Evolutionary conservation across 35 echinoderm and acorn worm species (phyloP), one percentile per base, ranked within the genome.

Genomic region (Diadema setosum): DNA sequence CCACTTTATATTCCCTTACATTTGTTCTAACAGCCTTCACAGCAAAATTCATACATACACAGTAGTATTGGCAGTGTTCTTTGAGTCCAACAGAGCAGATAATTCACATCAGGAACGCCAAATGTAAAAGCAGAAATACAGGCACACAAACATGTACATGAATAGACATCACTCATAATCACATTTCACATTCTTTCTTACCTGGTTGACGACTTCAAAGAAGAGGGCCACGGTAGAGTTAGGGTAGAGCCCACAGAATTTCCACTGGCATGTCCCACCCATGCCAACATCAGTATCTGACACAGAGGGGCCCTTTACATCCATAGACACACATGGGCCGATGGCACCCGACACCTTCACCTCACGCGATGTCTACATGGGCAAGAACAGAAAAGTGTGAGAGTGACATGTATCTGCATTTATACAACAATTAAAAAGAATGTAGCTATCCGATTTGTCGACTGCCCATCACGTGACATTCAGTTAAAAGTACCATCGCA

Each of bases 131-230:
- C n/a, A n/a, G n/a, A n/a, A 46, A 45, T 20, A 83, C 0, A 37
- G 57, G 14, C 5, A 83, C 30, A 58, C 48, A n/a, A 56, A 29
- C 46, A 83, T 26, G 39, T 48, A 52, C 40, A 82, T 2, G 31
- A 2, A 58, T 14, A 55, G 11, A 35, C 12, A 17, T 21, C 36
- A 83, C 1, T 6, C 27, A 0, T 32, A 34, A 48, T 52, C 34
- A 32, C 4, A 48, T 83, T 83, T 25, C 37, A 78, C 37, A 17
- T 33, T 60, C 2, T 27, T 14, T 45, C 96, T 89, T 84, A 99
- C 96, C 96, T 94, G 96, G 57, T 99, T 99, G 25, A 99, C 96
- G 0, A 99, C 96, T 92, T 99, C 96, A 82, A 99, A 99, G 69
- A 99, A 99, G 17, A 95, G 29, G 11, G 89, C 92, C 32, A 84